These are phyloP conservation scores for Cranoglanis bouderius DNA, from an alignment of 2,113 vertebrate genomes.

Conservation along the genomic window DNA sequence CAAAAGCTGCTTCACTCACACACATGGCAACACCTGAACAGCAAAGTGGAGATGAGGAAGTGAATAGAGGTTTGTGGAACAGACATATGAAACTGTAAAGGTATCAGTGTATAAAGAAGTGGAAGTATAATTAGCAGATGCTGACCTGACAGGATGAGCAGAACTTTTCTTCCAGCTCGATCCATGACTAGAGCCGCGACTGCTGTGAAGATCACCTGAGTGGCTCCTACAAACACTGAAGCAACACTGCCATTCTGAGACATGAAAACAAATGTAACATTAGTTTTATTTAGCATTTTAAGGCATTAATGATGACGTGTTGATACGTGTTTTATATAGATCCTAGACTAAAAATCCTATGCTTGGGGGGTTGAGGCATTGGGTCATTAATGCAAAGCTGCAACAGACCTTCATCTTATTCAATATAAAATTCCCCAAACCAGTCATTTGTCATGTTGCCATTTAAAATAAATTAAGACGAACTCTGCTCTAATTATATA, in stretches of 20 bases:
- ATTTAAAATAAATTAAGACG: no score
- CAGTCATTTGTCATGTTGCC: no score
- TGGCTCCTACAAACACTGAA: conserved; percentile 79
- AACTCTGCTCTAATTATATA: no score
- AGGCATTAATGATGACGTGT: neutral
- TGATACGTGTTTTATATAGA: neutral
- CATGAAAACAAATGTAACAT: conserved; percentile 17
- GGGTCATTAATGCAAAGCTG: neutral
- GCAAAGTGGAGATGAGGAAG: neutral
- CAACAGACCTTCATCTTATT: neutral
- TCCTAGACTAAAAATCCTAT: neutral
- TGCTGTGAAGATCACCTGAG: conserved; percentile 87
- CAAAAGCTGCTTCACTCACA: conserved; percentile 80
- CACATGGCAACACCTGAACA: conserved; percentile 81
- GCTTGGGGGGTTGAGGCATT: no score
- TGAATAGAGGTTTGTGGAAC: neutral
- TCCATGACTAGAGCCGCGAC: conserved; percentile 86
- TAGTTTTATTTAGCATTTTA: neutral
- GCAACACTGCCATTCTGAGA: conserved; percentile 82
- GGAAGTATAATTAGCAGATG: neutral
- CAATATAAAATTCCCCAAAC: no score
- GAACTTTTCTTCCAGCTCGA: conserved; percentile 83
- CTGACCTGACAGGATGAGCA: conserved; percentile 85
- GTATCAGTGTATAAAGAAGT: neutral
- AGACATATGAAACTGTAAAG: neutral